Base-by-base conservation (phyloP, 2,113 vertebrate species). In the Eulemur rufifrons region DNA sequence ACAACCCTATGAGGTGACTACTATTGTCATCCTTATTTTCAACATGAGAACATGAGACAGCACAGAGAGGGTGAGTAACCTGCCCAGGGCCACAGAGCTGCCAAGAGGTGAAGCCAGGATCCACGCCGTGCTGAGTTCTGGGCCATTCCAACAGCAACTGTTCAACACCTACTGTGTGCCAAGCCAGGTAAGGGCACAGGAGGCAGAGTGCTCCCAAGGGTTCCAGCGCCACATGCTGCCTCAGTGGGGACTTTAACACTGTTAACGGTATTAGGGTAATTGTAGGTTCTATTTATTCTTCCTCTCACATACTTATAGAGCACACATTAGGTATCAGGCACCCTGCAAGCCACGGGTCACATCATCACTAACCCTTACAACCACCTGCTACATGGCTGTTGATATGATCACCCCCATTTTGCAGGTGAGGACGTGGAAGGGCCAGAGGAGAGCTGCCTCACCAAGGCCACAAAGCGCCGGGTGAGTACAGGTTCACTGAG, bases 311-410 rank as follows among this genome's bases (percentile, higher is more conserved):
- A 66, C 6, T 42, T 12, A n/a, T 37, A 45, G 18, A 56, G 37
- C 14, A 17, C 85, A 34, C 9, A 0, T 29, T 13, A 15, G 18
- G 69, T 4, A 20, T 64, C 59, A 66, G 86, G 27, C 54, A 69
- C 76, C 27, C 76, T 8, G 50, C 25, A 47, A 71, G 10, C 77
- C 47, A 27, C 1, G 4, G 23, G 64, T 34, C 56, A 27, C 81
- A 8, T 13, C n/a, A 27, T 14, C 73, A 32, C n/a, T 21, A 39
- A 47, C 12, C 83, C 63, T 23, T 9, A 32, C 39, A 25, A 47
- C 20, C 61, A 29, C 17, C 45, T 15, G 39, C 37, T 12, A 6
- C 5, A 0, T 0, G 18, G 39, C 64, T n/a, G 5, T 63, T 42
- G 25, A 42, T 3, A 34, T 12, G 15, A 84, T 13, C 15, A 34